Conservation (phyloP, 2,797 vertebrate genomes). For the Apodemus agrarius region DNA sequence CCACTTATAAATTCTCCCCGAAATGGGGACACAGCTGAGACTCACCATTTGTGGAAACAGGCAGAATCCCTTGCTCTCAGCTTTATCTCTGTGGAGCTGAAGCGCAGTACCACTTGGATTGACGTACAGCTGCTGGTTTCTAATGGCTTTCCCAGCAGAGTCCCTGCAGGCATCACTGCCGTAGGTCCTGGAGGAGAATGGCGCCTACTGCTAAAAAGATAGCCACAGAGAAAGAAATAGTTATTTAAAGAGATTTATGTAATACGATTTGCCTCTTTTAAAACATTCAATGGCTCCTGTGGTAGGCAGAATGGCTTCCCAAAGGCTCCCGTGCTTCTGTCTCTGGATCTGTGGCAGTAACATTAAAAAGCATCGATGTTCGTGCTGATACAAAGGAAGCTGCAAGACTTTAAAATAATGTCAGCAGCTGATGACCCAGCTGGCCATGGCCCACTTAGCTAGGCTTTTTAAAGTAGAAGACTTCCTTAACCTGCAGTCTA, state of each 20-base stretch:
- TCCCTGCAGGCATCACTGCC: constrained; percentile 56
- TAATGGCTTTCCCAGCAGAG: constrained; percentile 58
- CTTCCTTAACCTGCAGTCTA: neutral
- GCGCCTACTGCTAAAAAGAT: constrained; percentile 30
- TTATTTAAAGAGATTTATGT: constrained; percentile 61
- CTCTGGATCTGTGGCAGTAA: neutral
- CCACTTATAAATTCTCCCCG: constrained; percentile 84
- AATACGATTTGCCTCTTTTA: constrained; percentile 57
- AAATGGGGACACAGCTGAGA: constrained; percentile 79
- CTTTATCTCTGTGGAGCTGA: constrained; percentile 35
- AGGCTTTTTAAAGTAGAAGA: neutral
- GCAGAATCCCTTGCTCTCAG: neutral
- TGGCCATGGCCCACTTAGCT: neutral
- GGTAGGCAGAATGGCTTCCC: constrained; percentile 5
- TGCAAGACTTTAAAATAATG: neutral
- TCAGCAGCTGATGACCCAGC: neutral
- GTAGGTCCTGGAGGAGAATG: constrained; percentile 55
- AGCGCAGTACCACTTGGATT: constrained; percentile 27
- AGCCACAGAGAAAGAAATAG: constrained; percentile 46
- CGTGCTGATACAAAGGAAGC: neutral
- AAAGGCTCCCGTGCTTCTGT: neutral
- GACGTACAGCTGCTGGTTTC: constrained; percentile 56
- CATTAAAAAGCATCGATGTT: neutral
- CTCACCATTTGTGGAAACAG: constrained; percentile 24
- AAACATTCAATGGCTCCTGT: neutral